Conservation (phyloP, 2,888 invertebrate species). For the Caenorhabditis macrosperma region DNA sequence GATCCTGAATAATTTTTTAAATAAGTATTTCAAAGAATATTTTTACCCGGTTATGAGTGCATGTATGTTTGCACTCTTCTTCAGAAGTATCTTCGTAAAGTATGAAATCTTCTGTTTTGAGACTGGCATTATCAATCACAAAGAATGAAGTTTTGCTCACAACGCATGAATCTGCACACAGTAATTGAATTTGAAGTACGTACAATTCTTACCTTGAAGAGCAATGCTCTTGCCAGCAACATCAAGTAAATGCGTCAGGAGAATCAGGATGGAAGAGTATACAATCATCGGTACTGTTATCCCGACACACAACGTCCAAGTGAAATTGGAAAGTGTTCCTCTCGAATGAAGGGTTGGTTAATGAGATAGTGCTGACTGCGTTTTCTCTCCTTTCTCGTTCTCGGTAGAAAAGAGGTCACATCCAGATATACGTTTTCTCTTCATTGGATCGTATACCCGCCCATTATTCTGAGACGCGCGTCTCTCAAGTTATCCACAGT, state of each 20-base stretch:
- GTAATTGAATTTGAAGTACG: not conserved
- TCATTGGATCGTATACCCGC: constrained; percentile 34
- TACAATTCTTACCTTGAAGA: constrained; percentile 9
- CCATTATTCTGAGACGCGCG: constrained; percentile 7
- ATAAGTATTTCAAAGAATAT: not conserved
- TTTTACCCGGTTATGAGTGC: constrained; percentile 69
- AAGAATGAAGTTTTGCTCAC: constrained; percentile 57
- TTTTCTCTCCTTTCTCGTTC: constrained; percentile 19
- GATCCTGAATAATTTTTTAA: constrained; percentile 62
- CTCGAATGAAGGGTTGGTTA: constrained; percentile 23
- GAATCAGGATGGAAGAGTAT: not conserved
- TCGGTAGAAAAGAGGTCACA: constrained; percentile 51
- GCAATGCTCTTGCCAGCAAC: constrained; percentile 1
- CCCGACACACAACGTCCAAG: not conserved
- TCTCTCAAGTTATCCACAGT: constrained; percentile 40
- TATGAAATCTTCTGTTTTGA: constrained; percentile 55
- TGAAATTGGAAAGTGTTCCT: constrained; percentile 30
- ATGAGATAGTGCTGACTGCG: constrained; percentile 42
- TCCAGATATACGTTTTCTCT: constrained; percentile 48
- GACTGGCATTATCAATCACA: constrained; percentile 69
- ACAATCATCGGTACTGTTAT: constrained; percentile 1
- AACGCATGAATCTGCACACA: constrained; percentile 20
- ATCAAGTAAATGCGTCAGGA: not conserved
- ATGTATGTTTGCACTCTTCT: constrained; percentile 72
- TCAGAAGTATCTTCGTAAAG: constrained; percentile 73